Evolutionary conservation across 2,888 invertebrate genomes (phyloP).

Genomic region (Bombyx huttoni): DNA sequence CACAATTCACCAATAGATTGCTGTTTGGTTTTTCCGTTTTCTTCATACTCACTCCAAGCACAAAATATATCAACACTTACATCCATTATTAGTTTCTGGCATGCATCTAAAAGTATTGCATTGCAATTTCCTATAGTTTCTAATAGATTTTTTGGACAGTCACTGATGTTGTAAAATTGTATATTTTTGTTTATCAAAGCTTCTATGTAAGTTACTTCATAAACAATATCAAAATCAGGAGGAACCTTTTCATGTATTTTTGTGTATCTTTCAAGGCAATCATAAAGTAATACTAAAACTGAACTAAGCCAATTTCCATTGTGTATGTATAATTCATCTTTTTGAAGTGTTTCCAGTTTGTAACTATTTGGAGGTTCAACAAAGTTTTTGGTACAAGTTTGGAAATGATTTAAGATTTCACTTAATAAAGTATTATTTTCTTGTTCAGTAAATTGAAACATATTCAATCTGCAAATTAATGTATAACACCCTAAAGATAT

Average conservation of each 20-base stretch:
- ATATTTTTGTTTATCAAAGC: constrained; percentile 18
- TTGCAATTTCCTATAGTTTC: constrained; percentile 38
- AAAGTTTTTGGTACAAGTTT: constrained; percentile 40
- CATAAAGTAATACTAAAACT: constrained; percentile 24
- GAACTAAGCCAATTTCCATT: constrained; percentile 35
- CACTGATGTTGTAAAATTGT: constrained; percentile 19
- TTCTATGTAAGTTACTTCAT: constrained; percentile 31
- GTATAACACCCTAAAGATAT: constrained; percentile 36
- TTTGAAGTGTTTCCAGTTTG: constrained; percentile 27
- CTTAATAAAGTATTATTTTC: constrained; percentile 14
- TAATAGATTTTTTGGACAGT: constrained; percentile 24
- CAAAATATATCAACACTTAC: constrained; percentile 57
- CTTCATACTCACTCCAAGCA: constrained; percentile 58
- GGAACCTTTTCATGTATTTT: constrained; percentile 21
- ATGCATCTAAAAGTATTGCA: constrained; percentile 33
- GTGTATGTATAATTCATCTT: constrained; percentile 38
- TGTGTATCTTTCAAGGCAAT: constrained; percentile 30
- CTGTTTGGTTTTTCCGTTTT: constrained; percentile 43
- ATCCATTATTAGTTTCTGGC: constrained; percentile 44
- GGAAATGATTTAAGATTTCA: constrained; percentile 26
- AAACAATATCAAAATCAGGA: constrained; percentile 24
- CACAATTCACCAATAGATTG: constrained; percentile 46
- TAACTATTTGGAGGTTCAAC: constrained; percentile 37
- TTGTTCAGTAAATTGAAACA: constrained; percentile 26
- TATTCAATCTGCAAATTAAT: constrained; percentile 37